Evolutionary conservation across 1,140 invertebrate species (phyloP).

Genomic region (Polyergus mexicanus): DNA sequence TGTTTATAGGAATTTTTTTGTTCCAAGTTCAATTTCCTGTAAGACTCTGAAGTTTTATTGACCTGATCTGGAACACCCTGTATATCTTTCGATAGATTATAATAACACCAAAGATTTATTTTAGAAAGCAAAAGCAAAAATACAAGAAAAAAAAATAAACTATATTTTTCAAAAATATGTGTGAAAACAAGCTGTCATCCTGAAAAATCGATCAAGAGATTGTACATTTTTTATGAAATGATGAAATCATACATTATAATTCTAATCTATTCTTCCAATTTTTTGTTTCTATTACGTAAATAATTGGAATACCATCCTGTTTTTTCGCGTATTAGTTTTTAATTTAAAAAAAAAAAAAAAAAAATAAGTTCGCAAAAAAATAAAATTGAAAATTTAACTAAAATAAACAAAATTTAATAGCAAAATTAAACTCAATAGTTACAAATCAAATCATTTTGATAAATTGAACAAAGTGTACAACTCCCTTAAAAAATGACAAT

Average conservation of each 20-base stretch:
- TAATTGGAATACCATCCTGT: neutral
- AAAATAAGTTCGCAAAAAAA: neutral
- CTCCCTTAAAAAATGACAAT: slow-evolving; percentile 14
- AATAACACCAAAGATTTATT: slow-evolving; percentile 1
- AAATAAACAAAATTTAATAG: neutral
- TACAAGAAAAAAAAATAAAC: neutral
- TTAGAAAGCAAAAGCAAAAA: slow-evolving; percentile 18
- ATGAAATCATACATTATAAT: neutral
- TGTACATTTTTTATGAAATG: slow-evolving; percentile 30
- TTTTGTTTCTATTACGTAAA: neutral
- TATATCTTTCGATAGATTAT: neutral
- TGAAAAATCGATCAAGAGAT: neutral
- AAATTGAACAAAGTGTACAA: neutral
- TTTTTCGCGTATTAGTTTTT: neutral
- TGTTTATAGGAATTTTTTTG: too few relatives aligned
- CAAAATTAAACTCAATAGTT: slow-evolving; percentile 32
- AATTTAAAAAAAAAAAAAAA: slow-evolving; percentile 15
- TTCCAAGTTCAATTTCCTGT: too few relatives aligned
- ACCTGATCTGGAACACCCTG: too few relatives aligned
- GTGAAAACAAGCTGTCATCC: neutral
- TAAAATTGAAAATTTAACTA: neutral
- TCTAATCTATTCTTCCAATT: neutral
- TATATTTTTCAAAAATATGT: neutral
- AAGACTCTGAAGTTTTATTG: too few relatives aligned
- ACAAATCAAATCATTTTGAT: neutral